Percentiles rank a stretch among this genome's conserved stretches.
phyloP scores from a whole-genome alignment of 2,113 vertebrate species.

The Lepus timidus region DNA sequence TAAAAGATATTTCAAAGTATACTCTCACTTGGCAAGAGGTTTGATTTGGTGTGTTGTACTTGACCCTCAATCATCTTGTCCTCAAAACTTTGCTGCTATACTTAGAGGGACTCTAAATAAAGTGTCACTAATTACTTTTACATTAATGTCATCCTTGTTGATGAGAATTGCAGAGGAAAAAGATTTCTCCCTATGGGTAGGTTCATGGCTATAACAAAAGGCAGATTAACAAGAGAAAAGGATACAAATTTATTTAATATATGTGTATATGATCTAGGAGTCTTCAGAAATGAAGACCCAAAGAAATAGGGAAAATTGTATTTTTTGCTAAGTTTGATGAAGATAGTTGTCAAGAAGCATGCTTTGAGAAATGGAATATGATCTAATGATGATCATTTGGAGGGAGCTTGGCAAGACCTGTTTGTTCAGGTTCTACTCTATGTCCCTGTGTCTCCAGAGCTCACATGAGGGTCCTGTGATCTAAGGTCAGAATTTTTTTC shows the following conservation, averaged over 20 bases:
- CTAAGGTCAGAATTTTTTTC: not conserved
- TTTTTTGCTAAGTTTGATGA: not conserved
- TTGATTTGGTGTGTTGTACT: not conserved
- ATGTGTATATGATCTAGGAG: not conserved
- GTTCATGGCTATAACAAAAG: not conserved
- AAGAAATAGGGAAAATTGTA: not conserved
- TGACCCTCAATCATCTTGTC: not conserved
- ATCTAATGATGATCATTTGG: not conserved
- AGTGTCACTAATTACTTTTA: constrained; percentile 30
- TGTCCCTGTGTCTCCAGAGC: not conserved
- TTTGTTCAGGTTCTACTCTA: not conserved
- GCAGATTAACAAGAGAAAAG: not conserved
- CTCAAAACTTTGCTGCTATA: not conserved
- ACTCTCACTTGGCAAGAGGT: not conserved
- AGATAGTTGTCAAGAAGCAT: not conserved
- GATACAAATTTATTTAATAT: not conserved
- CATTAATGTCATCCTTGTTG: not conserved
- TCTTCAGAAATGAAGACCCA: not conserved
- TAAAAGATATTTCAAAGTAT: not conserved
- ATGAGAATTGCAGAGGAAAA: not conserved
- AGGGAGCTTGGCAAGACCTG: not conserved
- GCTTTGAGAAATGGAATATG: not conserved
- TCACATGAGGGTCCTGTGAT: not conserved
- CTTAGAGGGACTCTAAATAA: not conserved
- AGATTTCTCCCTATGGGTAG: not conserved